phyloP scores from a whole-genome alignment of 2,797 vertebrate genomes.

The Scarus forsteni region DNA sequence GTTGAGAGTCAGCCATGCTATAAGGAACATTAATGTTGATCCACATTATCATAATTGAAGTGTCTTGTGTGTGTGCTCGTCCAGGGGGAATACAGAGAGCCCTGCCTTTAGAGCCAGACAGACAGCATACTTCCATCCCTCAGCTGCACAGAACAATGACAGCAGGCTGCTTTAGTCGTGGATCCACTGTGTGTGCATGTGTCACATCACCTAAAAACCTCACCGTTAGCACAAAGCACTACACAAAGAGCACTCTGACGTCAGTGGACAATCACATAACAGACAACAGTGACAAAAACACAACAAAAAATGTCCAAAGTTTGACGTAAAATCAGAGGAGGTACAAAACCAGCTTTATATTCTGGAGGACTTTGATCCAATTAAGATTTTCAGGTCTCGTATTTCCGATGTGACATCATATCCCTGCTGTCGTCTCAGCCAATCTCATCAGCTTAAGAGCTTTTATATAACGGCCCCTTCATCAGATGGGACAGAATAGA shows the following conservation, averaged over 20 bases:
- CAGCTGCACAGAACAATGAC: constrained; percentile 67
- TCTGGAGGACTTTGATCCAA: constrained; percentile 4
- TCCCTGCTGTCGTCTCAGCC: constrained; percentile 25
- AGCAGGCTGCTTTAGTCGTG: constrained; percentile 46
- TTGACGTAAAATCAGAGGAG: not conserved
- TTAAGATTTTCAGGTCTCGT: constrained; percentile 15
- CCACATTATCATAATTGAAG: constrained; percentile 86
- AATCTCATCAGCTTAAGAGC: constrained; percentile 78
- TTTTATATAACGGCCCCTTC: constrained; percentile 54
- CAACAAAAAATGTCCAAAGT: too few species aligned
- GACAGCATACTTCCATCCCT: constrained; percentile 74
- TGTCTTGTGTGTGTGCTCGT: constrained; percentile 55
- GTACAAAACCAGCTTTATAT: not conserved
- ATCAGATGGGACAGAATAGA: constrained; percentile 42
- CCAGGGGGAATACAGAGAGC: constrained; percentile 65
- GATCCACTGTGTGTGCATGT: constrained; percentile 10
- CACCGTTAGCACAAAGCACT: constrained; percentile 46
- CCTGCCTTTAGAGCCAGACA: constrained; percentile 71
- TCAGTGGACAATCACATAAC: too few species aligned
- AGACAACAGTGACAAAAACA: too few species aligned
- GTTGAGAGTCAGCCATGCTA: constrained; percentile 67
- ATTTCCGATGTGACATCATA: constrained; percentile 52
- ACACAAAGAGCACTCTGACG: too few species aligned
- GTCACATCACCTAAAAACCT: constrained; percentile 26
- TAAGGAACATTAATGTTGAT: constrained; percentile 80